Evolutionary conservation across 1,140 invertebrate species (phyloP).

Genomic region (Tetramorium parvispinum): DNA sequence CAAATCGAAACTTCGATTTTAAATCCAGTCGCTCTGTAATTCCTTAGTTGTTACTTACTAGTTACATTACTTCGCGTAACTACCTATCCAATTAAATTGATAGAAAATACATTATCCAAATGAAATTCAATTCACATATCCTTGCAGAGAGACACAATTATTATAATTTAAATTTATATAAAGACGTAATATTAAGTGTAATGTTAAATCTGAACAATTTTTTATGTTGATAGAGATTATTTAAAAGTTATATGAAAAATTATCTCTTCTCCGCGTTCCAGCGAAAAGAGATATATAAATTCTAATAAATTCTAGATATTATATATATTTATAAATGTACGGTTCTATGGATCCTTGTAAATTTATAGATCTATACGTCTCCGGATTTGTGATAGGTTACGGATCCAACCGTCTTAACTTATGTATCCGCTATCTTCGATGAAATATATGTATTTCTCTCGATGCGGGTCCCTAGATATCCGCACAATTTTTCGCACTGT

Average conservation of each 20-base stretch:
- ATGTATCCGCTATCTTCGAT: not conserved
- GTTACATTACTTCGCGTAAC: not conserved
- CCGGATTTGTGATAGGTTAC: not conserved
- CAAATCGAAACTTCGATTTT: not conserved
- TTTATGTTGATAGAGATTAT: not conserved
- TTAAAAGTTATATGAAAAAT: not conserved
- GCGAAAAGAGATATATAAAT: not conserved
- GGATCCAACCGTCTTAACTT: not conserved
- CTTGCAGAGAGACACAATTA: not conserved
- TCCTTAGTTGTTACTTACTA: not conserved
- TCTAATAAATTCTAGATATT: conserved; percentile 7
- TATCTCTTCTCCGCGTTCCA: not conserved
- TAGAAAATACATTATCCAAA: conserved; percentile 2
- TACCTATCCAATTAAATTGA: not conserved
- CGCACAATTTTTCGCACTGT: conserved; percentile 10
- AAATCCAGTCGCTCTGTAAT: not conserved
- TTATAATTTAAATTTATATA: conserved; percentile 13
- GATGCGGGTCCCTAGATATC: not conserved
- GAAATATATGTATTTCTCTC: conserved; percentile 7
- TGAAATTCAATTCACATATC: not conserved
- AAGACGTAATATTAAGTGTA: not conserved
- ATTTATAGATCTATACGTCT: conserved; percentile 16
- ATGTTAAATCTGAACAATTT: not conserved
- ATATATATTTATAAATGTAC: not conserved
- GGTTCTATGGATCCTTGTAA: not conserved